phyloP scores from a whole-genome alignment of 2,797 vertebrate species.

The Petrocephalus sullivani region DNA sequence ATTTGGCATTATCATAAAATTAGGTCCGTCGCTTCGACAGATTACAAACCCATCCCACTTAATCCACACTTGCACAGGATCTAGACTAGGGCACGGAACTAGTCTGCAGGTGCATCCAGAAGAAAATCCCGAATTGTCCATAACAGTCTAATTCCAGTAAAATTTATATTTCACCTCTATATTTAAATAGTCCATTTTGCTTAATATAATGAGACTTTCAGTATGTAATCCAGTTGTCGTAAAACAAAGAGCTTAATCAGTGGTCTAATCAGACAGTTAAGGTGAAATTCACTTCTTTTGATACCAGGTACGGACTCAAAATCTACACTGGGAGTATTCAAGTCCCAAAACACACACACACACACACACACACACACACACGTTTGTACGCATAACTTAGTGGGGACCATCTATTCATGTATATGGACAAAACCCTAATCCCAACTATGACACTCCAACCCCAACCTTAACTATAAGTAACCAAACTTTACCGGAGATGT shows the following conservation, averaged over 20 bases:
- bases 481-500: conserved; percentile 81
- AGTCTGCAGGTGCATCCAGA: not conserved
- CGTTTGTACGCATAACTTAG: not conserved
- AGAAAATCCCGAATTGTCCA: not conserved
- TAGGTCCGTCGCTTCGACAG: conserved; percentile 15
- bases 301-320: not conserved
- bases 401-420: not conserved
- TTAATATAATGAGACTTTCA: not conserved
- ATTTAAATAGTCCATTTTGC: not conserved
- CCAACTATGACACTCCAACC: too few relatives aligned
- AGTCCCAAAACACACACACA: not conserved
- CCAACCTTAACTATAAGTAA: too few relatives aligned
- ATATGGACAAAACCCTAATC: not conserved
- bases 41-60: conserved; percentile 13
- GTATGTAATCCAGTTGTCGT: not conserved
- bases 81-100: not conserved
- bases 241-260: not conserved
- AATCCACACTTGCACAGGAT: not conserved
- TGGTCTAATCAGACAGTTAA: not conserved
- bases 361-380: not conserved
- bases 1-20: conserved; percentile 23
- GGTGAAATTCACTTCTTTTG: not conserved
- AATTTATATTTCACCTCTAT: not conserved
- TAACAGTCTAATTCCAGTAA: not conserved
- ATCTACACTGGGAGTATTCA: not conserved